These are phyloP conservation scores for Sinosuthora webbiana DNA, from an alignment of 2,113 vertebrate genomes.

Conservation along the genomic window DNA sequence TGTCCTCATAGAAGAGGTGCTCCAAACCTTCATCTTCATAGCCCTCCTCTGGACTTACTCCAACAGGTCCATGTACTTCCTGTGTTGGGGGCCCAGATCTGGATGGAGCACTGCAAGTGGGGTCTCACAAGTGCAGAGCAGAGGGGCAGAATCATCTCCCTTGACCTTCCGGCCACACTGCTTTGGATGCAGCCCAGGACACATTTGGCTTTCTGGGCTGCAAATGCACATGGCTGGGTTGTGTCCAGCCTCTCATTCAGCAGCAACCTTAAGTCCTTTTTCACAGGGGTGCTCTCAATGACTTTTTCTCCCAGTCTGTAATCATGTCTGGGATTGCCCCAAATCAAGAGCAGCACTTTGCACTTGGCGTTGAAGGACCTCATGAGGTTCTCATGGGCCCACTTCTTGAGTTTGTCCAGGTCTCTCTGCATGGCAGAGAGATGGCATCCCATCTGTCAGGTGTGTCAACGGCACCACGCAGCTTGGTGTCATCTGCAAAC, in stretches of 20 bases:
- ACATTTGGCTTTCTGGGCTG: not conserved
- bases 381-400: not conserved
- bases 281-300: not conserved
- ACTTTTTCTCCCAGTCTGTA: not conserved
- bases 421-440: no score
- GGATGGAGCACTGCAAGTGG: not conserved
- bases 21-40: not conserved
- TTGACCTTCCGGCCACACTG: accelerated
- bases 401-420: not conserved
- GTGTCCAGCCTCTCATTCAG: not conserved
- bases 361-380: not conserved
- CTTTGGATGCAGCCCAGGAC: not conserved
- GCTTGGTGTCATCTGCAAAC: not conserved
- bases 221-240: accelerated
- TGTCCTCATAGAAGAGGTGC: not conserved
- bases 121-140: not conserved
- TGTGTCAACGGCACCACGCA: not conserved
- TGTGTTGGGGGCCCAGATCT: accelerated
- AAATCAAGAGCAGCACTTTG: not conserved
- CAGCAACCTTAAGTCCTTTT: not conserved
- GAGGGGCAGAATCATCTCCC: not conserved
- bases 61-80: not conserved
- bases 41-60: not conserved
- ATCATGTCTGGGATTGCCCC: not conserved
- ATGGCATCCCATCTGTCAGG: no score